Evolutionary conservation across 2,113 vertebrate species (phyloP).

Genomic region (Mionectes macconnelli): DNA sequence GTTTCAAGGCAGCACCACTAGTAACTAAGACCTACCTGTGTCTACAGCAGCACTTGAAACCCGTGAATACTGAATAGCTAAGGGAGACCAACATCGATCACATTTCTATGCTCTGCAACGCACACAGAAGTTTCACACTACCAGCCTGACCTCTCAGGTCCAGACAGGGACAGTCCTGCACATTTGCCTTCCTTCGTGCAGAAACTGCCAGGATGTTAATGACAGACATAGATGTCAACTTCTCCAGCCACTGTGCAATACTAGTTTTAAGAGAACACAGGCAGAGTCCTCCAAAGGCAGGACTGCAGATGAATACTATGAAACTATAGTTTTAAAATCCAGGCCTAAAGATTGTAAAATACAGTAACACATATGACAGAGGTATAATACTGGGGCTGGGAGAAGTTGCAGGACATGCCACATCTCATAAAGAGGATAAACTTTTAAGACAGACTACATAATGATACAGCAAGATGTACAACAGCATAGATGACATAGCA

Average conservation of each 20-base stretch:
- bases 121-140: not conserved
- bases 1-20: not conserved
- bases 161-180: not conserved
- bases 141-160: not conserved
- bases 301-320: not conserved
- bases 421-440: not conserved
- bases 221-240: not conserved
- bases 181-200: rapidly evolving
- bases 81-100: not conserved
- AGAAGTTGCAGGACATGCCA: not conserved
- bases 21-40: not conserved
- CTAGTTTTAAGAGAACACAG: not conserved
- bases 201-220: not conserved
- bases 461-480: not conserved
- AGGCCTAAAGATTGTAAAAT: not conserved
- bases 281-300: not conserved
- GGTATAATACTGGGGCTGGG: not conserved
- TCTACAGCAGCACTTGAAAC: not conserved
- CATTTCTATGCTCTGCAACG: not conserved
- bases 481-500: not conserved
- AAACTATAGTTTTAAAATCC: not conserved
- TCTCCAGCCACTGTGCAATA: not conserved
- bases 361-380: not conserved
- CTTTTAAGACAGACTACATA: not conserved
- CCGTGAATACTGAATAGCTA: not conserved